Evolutionary conservation across 2,888 invertebrate genomes (phyloP), one percentile per base, ranked within the genome.

Genomic region (Eulithis testata): DNA sequence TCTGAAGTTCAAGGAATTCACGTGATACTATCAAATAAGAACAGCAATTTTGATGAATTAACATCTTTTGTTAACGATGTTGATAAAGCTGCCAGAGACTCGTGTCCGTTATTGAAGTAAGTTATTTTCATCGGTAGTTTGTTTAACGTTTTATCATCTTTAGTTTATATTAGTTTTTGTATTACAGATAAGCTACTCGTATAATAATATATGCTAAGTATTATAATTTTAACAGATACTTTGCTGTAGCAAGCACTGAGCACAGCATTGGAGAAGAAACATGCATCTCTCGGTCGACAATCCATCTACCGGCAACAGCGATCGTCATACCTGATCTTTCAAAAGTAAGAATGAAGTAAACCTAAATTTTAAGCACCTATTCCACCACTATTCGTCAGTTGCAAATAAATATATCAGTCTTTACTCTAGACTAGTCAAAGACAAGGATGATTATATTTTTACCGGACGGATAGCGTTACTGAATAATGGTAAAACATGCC

Each of bases 251-350:
- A 4, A 71, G 65, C 37, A 56, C 53, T 4, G 57, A 70, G 9
- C 47, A 63, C 31, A 59, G 51, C 12, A 50, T 74, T 27, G 80
- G 78, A 27, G 66, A 74, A 51, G 8, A 73, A 8, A 68, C 67
- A 0, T 79, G 76, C 55, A 21, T 68, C 9, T 54, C 73, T 8
- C 74, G 80, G 59, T 60, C 44, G 1, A 68, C 60, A 47, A 69
- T 75, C 45, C 58, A 71, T 12, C 56, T 79, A 12, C 74, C 81
- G 52, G 78, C 73, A 4, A 77, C 75, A 36, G 14, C 68, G 11
- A 36, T 81, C 9, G 49, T 27, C 70, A 11, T 73, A 69, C 9
- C 73, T 63, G 6, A 43, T 68, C 43, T 44, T 9, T 11, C 21
- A 47, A 64, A 40, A 4, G 66, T 70, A 60, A 50, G 55, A 36